Evolutionary conservation across 2,797 vertebrate genomes (phyloP), one percentile per base, ranked within the genome.

Genomic region (Diplodus puntazzo): DNA sequence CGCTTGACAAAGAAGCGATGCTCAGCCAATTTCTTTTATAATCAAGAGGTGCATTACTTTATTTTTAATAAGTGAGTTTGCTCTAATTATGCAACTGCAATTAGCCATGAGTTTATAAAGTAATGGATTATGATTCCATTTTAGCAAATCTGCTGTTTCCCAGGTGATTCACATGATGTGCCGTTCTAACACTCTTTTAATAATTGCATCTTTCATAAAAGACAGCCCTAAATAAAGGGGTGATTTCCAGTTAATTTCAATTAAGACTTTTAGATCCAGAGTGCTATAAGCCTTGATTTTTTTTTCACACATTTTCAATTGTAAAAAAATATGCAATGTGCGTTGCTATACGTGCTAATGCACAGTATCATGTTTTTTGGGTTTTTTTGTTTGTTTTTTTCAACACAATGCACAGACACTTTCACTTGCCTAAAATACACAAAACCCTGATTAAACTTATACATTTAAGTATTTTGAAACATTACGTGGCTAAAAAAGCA

Each of bases 21-120:
- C n/a, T 61, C 11, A 49, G n/a, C n/a, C 17, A 1, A 20, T 69
- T 54, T 63, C 10, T 65, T 61, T 68, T 60, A 59, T 43, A 23
- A 57, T 61, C 12, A 50, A 58, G 27, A 54, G 34, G 3, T 39
- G 27, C 30, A 54, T 55, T 17, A 42, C 27, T 65, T 42, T 18
- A 45, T 69, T 53, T 69, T 72, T 49, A 77, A 79, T 77, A 59
- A 73, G 43, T 43, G 52, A 67, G 25, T 21, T 27, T 42, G 55
- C 25, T 61, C 50, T 82, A 73, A 83, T 85, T 80, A 79, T 49
- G 50, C 3, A 4, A 48, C 63, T 52, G 69, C 60, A 83, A 87
- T 77, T 76, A 75, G 46, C 57, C 54, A 74, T 20, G 48, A 66
- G 43, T 42, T 27, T 23, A 30, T 3, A 27, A 77, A 68, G 27